Percentiles rank a stretch among this genome's conserved stretches.
phyloP scores from a whole-genome alignment of 2,888 invertebrate genomes.

The Apodemia hepburni region DNA sequence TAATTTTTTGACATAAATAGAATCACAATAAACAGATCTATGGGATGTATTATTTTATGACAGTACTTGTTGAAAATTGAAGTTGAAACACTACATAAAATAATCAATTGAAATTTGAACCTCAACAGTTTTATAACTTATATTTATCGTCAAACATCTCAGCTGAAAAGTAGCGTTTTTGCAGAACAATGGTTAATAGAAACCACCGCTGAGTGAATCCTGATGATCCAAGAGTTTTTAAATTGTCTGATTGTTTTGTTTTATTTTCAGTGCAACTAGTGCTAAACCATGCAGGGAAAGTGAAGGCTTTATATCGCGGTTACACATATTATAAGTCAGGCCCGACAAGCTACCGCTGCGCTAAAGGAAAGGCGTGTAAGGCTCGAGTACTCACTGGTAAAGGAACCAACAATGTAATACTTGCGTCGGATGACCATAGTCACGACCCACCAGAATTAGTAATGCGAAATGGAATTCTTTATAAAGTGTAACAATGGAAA shows the following conservation, averaged over 20 bases:
- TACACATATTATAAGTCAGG: slow-evolving; percentile 38
- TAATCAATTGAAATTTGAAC: no score
- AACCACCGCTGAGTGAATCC: no score
- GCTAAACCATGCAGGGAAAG: slow-evolving; percentile 35
- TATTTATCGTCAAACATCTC: no score
- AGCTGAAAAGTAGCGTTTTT: no score
- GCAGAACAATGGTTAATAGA: no score
- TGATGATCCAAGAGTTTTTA: no score
- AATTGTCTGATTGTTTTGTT: slow-evolving; percentile 19
- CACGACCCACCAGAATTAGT: slow-evolving; percentile 44
- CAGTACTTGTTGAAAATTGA: no score
- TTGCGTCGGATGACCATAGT: slow-evolving; percentile 40
- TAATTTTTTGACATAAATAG: no score
- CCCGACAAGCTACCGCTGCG: slow-evolving; percentile 20
- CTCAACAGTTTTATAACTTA: no score
- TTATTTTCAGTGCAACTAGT: slow-evolving; percentile 35
- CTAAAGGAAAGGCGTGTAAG: slow-evolving; percentile 14
- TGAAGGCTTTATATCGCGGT: slow-evolving; percentile 36
- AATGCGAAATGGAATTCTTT: slow-evolving; percentile 34
- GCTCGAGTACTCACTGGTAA: slow-evolving; percentile 14
- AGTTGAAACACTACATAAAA: no score
- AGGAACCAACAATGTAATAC: slow-evolving; percentile 3
- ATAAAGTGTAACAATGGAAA: not conserved
- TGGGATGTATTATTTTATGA: no score
- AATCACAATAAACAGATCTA: no score